Percentiles rank a stretch among this genome's conserved stretches.
phyloP scores from a whole-genome alignment of 2,888 invertebrate genomes.

The Biston stratarius region DNA sequence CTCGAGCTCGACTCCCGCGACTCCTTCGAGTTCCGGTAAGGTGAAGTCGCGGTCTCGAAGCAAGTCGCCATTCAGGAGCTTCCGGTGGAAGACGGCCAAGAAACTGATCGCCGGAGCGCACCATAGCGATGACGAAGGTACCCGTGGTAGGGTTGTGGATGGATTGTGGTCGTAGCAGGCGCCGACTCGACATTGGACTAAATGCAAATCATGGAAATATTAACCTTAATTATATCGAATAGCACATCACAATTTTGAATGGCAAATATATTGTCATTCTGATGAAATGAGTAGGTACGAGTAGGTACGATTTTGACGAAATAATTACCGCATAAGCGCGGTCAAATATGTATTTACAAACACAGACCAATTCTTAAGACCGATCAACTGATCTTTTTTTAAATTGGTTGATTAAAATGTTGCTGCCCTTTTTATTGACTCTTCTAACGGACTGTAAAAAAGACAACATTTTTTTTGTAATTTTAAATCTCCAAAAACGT shows the following conservation, averaged over 20 bases:
- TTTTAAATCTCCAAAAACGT: not conserved
- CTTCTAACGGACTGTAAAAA: too few species aligned
- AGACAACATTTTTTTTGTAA: too few species aligned
- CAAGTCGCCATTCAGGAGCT: conserved; percentile 97
- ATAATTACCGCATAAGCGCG: too few species aligned
- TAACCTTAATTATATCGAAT: not conserved
- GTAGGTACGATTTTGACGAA: too few species aligned
- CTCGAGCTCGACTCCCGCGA: conserved; percentile 75
- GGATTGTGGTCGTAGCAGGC: conserved; percentile 23
- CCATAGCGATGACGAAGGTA: conserved; percentile 94
- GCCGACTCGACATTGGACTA: not conserved
- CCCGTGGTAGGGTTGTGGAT: conserved; percentile 72
- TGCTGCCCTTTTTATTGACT: too few species aligned
- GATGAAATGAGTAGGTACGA: too few species aligned
- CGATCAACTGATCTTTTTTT: not conserved
- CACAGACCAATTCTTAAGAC: not conserved
- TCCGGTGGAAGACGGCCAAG: conserved; percentile 95
- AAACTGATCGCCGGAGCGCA: conserved; percentile 89
- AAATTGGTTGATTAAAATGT: too few species aligned
- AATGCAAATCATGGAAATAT: not conserved
- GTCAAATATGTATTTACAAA: too few species aligned
- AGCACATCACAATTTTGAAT: not conserved
- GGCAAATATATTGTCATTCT: not conserved
- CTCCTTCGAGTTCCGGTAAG: conserved; percentile 87
- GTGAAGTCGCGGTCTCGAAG: conserved; percentile 95